These are phyloP conservation scores for Herpailurus yagouaroundi DNA, from an alignment of 2,113 vertebrate genomes.

Conservation along the genomic window DNA sequence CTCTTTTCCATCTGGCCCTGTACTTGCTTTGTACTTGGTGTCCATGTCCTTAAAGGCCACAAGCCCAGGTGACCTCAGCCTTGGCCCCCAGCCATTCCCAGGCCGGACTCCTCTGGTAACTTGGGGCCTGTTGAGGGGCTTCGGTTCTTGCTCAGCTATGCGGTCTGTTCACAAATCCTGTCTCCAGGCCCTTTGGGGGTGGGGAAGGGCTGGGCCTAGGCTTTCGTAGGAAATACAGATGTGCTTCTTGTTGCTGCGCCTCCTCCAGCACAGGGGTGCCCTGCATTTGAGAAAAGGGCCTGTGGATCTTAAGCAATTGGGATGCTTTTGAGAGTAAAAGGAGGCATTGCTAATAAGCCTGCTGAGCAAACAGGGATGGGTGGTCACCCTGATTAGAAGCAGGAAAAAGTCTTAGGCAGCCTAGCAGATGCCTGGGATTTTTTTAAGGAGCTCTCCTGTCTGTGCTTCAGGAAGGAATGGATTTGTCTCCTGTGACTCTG, in stretches of 20 bases:
- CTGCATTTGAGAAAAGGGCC: not conserved
- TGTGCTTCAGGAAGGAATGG: slow-evolving; percentile 43
- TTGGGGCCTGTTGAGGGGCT: slow-evolving; percentile 45
- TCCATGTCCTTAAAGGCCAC: slow-evolving; percentile 48
- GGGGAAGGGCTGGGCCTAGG: not conserved
- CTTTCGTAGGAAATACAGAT: slow-evolving; percentile 29
- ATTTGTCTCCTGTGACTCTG: slow-evolving; percentile 34
- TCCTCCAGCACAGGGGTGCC: not conserved
- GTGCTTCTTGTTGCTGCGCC: not conserved
- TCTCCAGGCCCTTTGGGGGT: not conserved
- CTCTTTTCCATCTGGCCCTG: not conserved
- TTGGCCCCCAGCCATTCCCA: slow-evolving; percentile 40
- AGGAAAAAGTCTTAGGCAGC: not conserved
- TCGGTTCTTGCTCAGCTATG: not conserved
- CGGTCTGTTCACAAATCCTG: not conserved
- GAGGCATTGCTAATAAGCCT: not conserved
- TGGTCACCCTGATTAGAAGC: slow-evolving; percentile 19
- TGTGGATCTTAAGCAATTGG: not conserved
- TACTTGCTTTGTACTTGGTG: slow-evolving; percentile 17
- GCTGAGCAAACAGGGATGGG: not conserved
- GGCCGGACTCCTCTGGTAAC: not conserved
- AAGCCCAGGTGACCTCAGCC: slow-evolving; percentile 62
- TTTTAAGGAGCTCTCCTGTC: not conserved
- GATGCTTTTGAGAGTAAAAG: not conserved
- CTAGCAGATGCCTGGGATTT: not conserved